phyloP scores from a whole-genome alignment of 2,888 invertebrate species.

The Zaprionus lineosus region DNA sequence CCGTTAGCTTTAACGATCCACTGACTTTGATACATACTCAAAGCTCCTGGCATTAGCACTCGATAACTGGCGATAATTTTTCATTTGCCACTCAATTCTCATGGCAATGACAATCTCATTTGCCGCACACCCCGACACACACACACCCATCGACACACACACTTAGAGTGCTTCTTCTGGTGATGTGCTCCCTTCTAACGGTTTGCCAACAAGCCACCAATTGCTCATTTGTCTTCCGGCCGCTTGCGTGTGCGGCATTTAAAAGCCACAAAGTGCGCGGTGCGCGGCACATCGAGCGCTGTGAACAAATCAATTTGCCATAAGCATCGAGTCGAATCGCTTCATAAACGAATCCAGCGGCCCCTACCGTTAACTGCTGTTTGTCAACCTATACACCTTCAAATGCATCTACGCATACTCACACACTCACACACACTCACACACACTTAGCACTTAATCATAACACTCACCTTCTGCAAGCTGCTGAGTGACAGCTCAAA shows the following conservation, averaged over 20 bases:
- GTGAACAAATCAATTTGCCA: constrained; percentile 72
- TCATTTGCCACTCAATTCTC: constrained; percentile 11
- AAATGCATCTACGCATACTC: too few relatives aligned
- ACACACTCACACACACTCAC: background rate
- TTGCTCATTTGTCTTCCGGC: constrained; percentile 66
- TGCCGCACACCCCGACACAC: background rate
- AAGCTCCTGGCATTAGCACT: constrained; percentile 14
- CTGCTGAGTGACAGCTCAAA: constrained; percentile 28
- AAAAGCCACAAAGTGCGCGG: constrained; percentile 67
- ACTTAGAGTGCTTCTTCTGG: background rate
- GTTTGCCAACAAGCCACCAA: constrained; percentile 41
- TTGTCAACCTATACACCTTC: too few relatives aligned
- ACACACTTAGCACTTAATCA: too few relatives aligned
- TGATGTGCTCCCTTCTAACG: too few relatives aligned
- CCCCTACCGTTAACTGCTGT: too few relatives aligned
- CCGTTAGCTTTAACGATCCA: constrained; percentile 28
- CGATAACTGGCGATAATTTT: constrained; percentile 35
- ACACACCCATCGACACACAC: background rate
- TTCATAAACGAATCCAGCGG: constrained; percentile 16
- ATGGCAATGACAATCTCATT: constrained; percentile 6
- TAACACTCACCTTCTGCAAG: too few relatives aligned
- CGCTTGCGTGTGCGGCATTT: constrained; percentile 49
- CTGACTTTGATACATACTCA: constrained; percentile 27
- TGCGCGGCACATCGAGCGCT: constrained; percentile 39
- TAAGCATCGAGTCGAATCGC: constrained; percentile 61